phyloP scores from a whole-genome alignment of 1,140 invertebrate genomes.

The Hesperophylax magnus region DNA sequence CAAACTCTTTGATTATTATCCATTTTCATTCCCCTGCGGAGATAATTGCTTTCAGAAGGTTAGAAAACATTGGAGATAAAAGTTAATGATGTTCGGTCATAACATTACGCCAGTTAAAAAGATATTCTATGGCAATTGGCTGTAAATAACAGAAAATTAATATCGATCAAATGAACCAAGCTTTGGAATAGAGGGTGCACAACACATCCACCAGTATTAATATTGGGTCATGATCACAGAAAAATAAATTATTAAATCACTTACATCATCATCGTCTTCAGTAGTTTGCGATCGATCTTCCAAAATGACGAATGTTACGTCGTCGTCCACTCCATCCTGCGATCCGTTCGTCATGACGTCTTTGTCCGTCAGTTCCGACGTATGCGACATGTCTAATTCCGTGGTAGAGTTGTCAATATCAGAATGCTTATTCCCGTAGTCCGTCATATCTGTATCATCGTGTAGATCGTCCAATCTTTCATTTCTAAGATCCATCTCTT shows the following conservation, averaged over 20 bases:
- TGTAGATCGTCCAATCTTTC: constrained; percentile 34
- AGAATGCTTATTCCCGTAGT: constrained; percentile 45
- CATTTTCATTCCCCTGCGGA: too few relatives aligned
- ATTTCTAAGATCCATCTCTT: constrained; percentile 31
- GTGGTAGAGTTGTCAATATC: constrained; percentile 50
- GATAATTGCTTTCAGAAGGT: too few relatives aligned
- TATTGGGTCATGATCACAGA: too few relatives aligned
- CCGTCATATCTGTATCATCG: constrained; percentile 45
- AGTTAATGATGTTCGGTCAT: too few relatives aligned
- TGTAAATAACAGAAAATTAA: too few relatives aligned
- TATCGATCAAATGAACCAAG: too few relatives aligned
- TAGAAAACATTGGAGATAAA: too few relatives aligned
- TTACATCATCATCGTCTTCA: constrained; percentile 55
- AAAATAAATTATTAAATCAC: not conserved
- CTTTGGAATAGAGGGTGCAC: too few relatives aligned
- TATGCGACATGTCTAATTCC: constrained; percentile 50
- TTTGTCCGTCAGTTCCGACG: constrained; percentile 49
- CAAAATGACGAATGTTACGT: constrained; percentile 47
- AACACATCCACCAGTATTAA: too few relatives aligned
- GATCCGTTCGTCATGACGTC: constrained; percentile 37
- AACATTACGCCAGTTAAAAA: too few relatives aligned
- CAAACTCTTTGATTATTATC: too few relatives aligned
- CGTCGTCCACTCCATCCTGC: constrained; percentile 41
- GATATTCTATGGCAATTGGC: too few relatives aligned
- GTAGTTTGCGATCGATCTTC: constrained; percentile 29